Conservation (phyloP, 2,888 invertebrate genomes). For the Galerucella calmariensis region DNA sequence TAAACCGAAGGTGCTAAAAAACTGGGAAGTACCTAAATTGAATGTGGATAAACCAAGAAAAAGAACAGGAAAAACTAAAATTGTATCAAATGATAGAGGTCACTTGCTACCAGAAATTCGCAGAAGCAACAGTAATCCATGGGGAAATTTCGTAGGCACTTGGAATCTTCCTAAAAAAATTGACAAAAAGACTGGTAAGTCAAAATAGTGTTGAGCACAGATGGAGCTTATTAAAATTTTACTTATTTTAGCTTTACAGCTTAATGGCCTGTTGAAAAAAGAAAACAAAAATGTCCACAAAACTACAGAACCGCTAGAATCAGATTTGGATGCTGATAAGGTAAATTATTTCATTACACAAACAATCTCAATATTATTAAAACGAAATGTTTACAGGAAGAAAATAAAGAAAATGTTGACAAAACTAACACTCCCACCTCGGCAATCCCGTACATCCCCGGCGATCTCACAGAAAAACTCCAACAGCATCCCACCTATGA, state of each 20-base stretch:
- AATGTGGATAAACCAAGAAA: slow-evolving; percentile 68
- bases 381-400: slow-evolving; percentile 37
- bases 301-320: not conserved
- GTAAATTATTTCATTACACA: not conserved
- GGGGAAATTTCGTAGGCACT: slow-evolving; percentile 66
- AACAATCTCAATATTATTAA: not conserved
- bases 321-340: slow-evolving; percentile 3
- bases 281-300: slow-evolving; percentile 1
- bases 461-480: slow-evolving; percentile 67
- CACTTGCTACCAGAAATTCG: slow-evolving; percentile 73
- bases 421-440: slow-evolving; percentile 25
- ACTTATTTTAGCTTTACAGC: slow-evolving; percentile 32
- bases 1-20: slow-evolving; percentile 71
- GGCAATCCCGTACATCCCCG: slow-evolving; percentile 66
- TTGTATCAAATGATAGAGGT: slow-evolving; percentile 73
- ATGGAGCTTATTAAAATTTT: too few relatives aligned
- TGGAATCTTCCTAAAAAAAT: slow-evolving; percentile 55
- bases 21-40: slow-evolving; percentile 77
- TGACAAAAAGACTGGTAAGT: slow-evolving; percentile 52
- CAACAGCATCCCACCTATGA: slow-evolving; percentile 67
- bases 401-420: slow-evolving; percentile 47
- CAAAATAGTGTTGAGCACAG: not conserved
- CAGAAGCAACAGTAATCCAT: slow-evolving; percentile 67
- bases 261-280: slow-evolving; percentile 35
- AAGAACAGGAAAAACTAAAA: slow-evolving; percentile 66